Percentiles rank a stretch among this genome's conserved stretches.
Conservation (phyloP, 2,797 vertebrate genomes). For the Ibycter americanus region DNA sequence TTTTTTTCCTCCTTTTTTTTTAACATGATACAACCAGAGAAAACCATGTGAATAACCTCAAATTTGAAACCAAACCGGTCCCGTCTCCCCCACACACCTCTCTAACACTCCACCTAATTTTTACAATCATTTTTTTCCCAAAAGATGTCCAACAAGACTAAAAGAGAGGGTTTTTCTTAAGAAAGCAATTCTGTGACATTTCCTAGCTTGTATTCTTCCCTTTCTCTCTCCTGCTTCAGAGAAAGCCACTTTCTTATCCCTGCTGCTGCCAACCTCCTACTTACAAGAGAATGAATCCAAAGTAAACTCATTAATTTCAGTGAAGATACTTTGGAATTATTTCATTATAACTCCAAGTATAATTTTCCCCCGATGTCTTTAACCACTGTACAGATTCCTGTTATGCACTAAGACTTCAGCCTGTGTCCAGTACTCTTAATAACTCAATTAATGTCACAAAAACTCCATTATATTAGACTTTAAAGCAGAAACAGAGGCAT, state of each 20-base stretch:
- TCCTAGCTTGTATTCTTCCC: background rate
- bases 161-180: background rate
- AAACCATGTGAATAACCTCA: background rate
- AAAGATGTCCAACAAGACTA: background rate
- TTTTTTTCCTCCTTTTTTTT: background rate
- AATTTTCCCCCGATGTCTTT: background rate
- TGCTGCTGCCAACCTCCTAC: background rate
- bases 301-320: conserved; percentile 16
- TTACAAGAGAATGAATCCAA: conserved; percentile 20
- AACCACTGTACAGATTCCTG: background rate
- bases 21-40: background rate
- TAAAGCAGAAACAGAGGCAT: background rate
- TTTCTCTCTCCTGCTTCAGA: background rate
- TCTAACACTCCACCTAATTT: background rate
- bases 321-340: conserved; percentile 10
- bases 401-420: background rate
- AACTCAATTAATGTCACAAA: background rate
- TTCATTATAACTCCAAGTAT: background rate
- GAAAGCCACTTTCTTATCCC: background rate
- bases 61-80: background rate
- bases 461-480: background rate
- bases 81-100: background rate
- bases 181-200: background rate
- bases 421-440: background rate
- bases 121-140: background rate